A percentile compares a stretch with the other conserved stretches of the same genome.
These are phyloP conservation scores for Tichodroma muraria DNA, from an alignment of 2,113 vertebrate genomes.

Conservation along the genomic window DNA sequence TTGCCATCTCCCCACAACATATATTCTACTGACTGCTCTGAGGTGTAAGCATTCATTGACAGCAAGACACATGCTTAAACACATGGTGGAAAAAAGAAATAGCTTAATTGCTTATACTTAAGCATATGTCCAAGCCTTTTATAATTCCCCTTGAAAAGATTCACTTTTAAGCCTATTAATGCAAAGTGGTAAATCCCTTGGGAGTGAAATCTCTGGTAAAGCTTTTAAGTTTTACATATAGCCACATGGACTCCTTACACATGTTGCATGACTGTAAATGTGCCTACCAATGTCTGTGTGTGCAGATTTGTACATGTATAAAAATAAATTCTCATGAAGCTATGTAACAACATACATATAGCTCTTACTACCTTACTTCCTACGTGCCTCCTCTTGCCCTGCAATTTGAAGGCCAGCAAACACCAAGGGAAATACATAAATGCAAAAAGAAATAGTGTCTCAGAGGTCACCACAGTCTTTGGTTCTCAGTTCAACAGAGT, in stretches of 20 bases:
- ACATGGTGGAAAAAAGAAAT: not conserved
- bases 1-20: not conserved
- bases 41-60: not conserved
- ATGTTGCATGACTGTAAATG: not conserved
- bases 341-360: not conserved
- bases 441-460: not conserved
- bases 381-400: not conserved
- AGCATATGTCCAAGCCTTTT: not conserved
- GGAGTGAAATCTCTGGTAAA: not conserved
- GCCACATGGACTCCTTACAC: not conserved
- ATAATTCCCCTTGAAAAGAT: not conserved
- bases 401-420: not conserved
- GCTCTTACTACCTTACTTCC: not conserved
- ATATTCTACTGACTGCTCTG: not conserved
- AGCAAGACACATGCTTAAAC: not conserved
- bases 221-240: not conserved
- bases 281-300: fast-evolving
- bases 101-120: not conserved
- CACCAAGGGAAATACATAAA: not conserved
- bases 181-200: not conserved
- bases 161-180: not conserved
- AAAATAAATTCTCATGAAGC: not conserved
- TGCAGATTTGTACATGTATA: too few species aligned
- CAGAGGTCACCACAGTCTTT: not conserved
- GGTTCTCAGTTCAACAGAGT: not conserved